Evolutionary conservation across 1,140 invertebrate genomes (phyloP).

Genomic region (Diachasma alloeum): DNA sequence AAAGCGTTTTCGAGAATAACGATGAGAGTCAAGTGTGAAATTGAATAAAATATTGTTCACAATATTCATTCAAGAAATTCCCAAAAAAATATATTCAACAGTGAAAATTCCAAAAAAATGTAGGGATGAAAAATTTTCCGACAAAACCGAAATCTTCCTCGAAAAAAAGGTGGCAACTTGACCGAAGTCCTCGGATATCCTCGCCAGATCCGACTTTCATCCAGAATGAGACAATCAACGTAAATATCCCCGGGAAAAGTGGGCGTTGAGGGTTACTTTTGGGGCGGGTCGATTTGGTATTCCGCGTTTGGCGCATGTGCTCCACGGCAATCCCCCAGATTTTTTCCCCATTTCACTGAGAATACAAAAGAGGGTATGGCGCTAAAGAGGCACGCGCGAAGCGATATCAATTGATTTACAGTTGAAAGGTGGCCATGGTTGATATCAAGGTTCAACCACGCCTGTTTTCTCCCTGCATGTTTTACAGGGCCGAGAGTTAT

Average conservation of each 20-base stretch:
- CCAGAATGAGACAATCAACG: not conserved
- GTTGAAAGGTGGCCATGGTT: slow-evolving; percentile 64
- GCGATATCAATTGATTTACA: slow-evolving; percentile 65
- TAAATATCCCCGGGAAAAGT: not conserved
- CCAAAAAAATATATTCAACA: no score
- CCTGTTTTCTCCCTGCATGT: slow-evolving; percentile 43
- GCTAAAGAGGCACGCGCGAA: slow-evolving; percentile 13
- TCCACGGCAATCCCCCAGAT: not conserved
- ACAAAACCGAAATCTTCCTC: no score
- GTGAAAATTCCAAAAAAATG: no score
- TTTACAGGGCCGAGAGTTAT: slow-evolving; percentile 3
- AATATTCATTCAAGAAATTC: no score
- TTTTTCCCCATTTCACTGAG: not conserved
- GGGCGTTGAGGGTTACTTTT: slow-evolving; percentile 41
- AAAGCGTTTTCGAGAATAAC: no score
- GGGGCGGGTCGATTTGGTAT: slow-evolving; percentile 55
- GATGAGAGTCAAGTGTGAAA: no score
- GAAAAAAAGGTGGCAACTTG: no score
- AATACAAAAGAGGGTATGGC: slow-evolving; percentile 10
- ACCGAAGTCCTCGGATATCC: no score
- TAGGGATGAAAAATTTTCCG: no score
- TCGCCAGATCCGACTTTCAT: not conserved
- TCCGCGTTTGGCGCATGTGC: slow-evolving; percentile 55
- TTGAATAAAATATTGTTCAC: no score
- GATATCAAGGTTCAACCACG: slow-evolving; percentile 60